phyloP scores from a whole-genome alignment of 2,797 vertebrate species.

The Rhinella marina region DNA sequence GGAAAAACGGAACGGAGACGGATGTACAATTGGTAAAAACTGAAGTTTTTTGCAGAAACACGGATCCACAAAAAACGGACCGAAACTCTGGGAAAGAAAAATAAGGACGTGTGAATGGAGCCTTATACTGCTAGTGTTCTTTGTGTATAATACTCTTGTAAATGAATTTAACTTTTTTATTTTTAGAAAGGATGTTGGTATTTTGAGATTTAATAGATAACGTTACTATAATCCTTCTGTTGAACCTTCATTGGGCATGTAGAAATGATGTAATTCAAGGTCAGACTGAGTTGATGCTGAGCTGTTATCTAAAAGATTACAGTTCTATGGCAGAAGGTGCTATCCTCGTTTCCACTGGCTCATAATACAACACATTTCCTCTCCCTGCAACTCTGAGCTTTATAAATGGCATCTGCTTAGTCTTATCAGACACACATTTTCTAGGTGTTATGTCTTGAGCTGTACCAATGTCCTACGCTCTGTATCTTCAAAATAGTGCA shows the following conservation, averaged over 20 bases:
- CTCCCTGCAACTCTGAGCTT: neutral
- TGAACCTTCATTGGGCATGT: neutral
- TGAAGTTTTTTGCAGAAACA: too few species aligned
- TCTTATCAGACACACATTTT: neutral
- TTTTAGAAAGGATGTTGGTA: neutral
- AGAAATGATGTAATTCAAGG: conserved; percentile 35
- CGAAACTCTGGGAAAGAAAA: too few species aligned
- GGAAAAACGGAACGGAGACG: too few species aligned
- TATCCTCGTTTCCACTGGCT: neutral
- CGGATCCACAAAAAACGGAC: too few species aligned
- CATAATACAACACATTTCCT: conserved; percentile 4
- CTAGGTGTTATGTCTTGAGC: neutral
- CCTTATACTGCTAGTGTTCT: neutral
- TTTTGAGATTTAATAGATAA: neutral
- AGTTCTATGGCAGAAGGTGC: conserved; percentile 16
- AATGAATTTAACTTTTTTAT: too few species aligned
- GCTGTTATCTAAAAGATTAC: conserved; percentile 41
- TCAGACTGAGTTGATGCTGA: conserved; percentile 26
- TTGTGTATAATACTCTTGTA: neutral
- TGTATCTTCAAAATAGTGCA: neutral
- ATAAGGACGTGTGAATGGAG: too few species aligned
- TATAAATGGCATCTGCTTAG: neutral
- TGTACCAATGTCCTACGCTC: neutral
- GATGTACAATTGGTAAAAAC: too few species aligned
- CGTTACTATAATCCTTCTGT: neutral